Evolutionary conservation across 2,888 invertebrate species (phyloP), one percentile per base, ranked within the genome.

Genomic region (Cactoblastis cactorum): DNA sequence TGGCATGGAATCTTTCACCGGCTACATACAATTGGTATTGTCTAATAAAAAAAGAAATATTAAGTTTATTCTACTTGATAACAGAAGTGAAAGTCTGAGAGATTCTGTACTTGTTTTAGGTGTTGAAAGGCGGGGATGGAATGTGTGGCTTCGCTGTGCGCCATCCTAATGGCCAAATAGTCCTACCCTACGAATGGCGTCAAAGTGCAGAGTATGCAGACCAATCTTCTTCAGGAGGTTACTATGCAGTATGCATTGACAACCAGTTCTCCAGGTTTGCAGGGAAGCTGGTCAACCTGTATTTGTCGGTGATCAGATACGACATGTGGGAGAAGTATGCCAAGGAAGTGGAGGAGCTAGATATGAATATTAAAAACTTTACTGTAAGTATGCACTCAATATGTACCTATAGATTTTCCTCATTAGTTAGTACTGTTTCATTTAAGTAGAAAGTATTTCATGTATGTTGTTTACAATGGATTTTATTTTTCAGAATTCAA

Each of bases 281-380:
- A 12, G 94, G 94, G 5, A 97, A 97, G 84, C 84, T 97, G 57
- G 95, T 97, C 28, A 97, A 97, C 77, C 88, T 97, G 56, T 97
- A 97, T 71, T 92, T 97, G 53, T 97, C 97, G 0, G 97, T 97
- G 3, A 96, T 97, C 51, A 93, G 96, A 70, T 96, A 97, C 68
- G 97, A 97, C 70, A 94, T 96, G 79, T 98, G 98, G 98, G 96
- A 97, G 67, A 93, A 95, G 70, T 97, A 96, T 67, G 93, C 96
- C 0, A 94, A 96, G 74, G 98, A 98, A 83, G 91, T 98, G 17
- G 95, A 97, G 71, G 95, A 95, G 41, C 79, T 97, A 54, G 95
- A 97, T 72, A 91, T 97, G 73, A 95, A 96, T 62, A 96, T 97
- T 68, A 93, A 95, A 62, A 98, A 97, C 78, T 97, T 97, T 68